Percentiles rank a stretch among this genome's conserved stretches.
Evolutionary conservation across 2,113 vertebrate species (phyloP).

Genomic region (Mellivora capensis): DNA sequence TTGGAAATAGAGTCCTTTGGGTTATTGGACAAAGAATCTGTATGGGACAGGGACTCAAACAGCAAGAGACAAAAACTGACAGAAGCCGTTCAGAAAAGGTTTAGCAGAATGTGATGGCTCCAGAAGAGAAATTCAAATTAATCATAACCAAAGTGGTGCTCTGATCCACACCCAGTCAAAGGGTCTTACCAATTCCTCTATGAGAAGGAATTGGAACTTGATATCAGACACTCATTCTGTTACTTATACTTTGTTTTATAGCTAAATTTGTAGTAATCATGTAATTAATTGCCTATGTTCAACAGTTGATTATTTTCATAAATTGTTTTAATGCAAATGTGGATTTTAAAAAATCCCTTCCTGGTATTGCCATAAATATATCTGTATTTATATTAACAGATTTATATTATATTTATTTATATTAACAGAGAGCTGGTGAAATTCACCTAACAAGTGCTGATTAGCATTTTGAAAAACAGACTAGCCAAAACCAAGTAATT

Average conservation of each 20-base stretch:
- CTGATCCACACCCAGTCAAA: background rate
- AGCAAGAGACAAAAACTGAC: background rate
- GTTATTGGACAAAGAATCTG: background rate
- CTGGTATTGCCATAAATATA: background rate
- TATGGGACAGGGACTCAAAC: background rate
- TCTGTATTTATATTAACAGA: too few relatives aligned
- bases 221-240: background rate
- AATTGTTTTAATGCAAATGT: background rate
- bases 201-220: background rate
- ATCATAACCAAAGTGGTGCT: background rate
- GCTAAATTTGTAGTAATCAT: background rate
- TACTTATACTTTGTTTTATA: background rate
- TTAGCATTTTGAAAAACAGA: background rate
- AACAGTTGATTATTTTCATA: background rate
- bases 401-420: too few relatives aligned
- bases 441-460: background rate
- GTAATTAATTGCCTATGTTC: background rate
- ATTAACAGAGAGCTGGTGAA: background rate
- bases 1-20: background rate
- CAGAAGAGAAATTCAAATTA: background rate
- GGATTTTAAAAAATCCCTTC: background rate
- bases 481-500: background rate
- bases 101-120: background rate
- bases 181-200: background rate
- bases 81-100: background rate